A percentile compares a stretch with the other conserved stretches of the same genome.
Evolutionary conservation across 2,888 invertebrate species (phyloP).

Genomic region (Ephialtes manifestator): DNA sequence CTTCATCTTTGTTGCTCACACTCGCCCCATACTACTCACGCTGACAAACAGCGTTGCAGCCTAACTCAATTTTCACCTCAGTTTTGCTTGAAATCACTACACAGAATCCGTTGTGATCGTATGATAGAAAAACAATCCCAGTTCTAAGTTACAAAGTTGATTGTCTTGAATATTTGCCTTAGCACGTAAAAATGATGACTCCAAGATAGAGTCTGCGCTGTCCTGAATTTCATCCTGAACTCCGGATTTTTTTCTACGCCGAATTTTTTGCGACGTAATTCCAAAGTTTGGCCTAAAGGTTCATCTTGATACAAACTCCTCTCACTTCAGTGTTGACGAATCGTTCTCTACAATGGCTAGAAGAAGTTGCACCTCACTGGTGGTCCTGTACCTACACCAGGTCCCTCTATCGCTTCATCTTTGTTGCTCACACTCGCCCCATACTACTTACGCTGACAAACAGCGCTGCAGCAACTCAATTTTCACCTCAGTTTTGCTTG

Average conservation of each 20-base stretch:
- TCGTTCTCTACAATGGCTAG: not conserved
- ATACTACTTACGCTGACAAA: constrained; percentile 54
- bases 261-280: too few relatives aligned
- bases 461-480: constrained; percentile 7
- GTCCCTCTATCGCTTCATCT: constrained; percentile 25
- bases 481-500: not conserved
- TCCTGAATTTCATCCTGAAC: too few relatives aligned
- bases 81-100: not conserved
- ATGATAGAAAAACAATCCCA: not conserved
- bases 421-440: constrained; percentile 35
- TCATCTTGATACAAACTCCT: too few relatives aligned
- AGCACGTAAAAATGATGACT: too few relatives aligned
- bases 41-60: constrained; percentile 53
- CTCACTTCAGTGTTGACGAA: too few relatives aligned
- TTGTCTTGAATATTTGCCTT: too few relatives aligned
- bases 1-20: constrained; percentile 31
- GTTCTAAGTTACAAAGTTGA: too few relatives aligned
- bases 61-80: not conserved
- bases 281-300: too few relatives aligned
- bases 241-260: too few relatives aligned
- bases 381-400: not conserved
- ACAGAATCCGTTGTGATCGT: not conserved
- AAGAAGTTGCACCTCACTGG: not conserved
- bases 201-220: too few relatives aligned
- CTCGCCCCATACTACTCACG: constrained; percentile 40